Conservation (phyloP, 2,113 vertebrate genomes). For the Saccopteryx bilineata region DNA sequence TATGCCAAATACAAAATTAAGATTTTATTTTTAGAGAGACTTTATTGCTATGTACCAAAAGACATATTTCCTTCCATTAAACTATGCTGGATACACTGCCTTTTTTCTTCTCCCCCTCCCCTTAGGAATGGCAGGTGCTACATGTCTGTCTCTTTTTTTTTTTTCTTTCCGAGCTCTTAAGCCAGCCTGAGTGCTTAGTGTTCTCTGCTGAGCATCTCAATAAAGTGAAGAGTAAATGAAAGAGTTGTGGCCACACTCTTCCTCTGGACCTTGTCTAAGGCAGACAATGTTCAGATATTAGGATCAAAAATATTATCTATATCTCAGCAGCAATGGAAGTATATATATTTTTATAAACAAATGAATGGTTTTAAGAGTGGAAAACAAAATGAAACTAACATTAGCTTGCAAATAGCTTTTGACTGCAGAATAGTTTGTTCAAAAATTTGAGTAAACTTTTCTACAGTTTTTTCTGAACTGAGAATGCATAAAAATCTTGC, state of each 20-base stretch:
- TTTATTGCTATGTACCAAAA: not conserved
- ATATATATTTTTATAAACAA: not conserved
- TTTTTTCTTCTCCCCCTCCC: not conserved
- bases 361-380: not conserved
- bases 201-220: not conserved
- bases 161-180: not conserved
- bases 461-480: not conserved
- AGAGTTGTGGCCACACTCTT: not conserved
- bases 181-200: not conserved
- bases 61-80: not conserved
- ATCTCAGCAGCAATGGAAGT: not conserved
- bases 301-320: not conserved
- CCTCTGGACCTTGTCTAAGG: not conserved
- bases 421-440: not conserved
- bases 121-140: not conserved
- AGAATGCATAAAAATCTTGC: not conserved
- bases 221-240: not conserved
- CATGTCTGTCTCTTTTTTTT: not conserved
- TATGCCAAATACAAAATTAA: not conserved
- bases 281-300: not conserved
- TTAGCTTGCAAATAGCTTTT: not conserved
- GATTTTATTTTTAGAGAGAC: not conserved
- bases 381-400: not conserved
- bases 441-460: not conserved
- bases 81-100: not conserved